A percentile compares a stretch with the other conserved stretches of the same genome.
Conservation (phyloP, 2,797 vertebrate genomes). For the Lutjanus argentimaculatus region DNA sequence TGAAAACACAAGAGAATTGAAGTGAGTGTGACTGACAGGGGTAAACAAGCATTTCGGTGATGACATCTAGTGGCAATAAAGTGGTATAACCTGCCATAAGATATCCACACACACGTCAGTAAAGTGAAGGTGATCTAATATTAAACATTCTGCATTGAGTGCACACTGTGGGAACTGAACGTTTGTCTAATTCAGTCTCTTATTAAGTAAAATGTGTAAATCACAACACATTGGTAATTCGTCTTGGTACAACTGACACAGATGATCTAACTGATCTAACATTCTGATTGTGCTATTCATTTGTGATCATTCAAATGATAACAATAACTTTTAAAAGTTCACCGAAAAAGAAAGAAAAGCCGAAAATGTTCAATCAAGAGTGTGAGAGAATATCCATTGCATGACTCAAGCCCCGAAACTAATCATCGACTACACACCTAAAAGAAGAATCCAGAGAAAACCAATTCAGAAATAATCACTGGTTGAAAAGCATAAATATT, state of each 20-base stretch:
- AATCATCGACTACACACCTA: constrained; percentile 84
- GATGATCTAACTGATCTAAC: constrained; percentile 62
- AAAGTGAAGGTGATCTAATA: constrained; percentile 48
- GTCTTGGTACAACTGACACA: constrained; percentile 60
- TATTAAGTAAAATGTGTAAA: constrained; percentile 34
- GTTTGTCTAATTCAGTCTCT: constrained; percentile 47
- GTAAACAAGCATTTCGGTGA: constrained; percentile 35
- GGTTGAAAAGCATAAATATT: constrained; percentile 85
- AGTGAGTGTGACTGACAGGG: constrained; percentile 30
- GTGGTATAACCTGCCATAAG: constrained; percentile 23
- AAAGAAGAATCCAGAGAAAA: constrained; percentile 82
- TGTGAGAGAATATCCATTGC: constrained; percentile 77
- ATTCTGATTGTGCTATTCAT: constrained; percentile 86
- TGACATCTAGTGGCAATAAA: constrained; percentile 59
- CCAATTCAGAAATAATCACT: constrained; percentile 80
- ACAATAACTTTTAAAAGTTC: constrained; percentile 60
- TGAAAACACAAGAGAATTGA: constrained; percentile 22
- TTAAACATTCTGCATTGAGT: constrained; percentile 52
- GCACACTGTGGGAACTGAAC: constrained; percentile 45
- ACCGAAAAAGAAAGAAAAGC: constrained; percentile 68
- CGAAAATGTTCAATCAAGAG: constrained; percentile 66
- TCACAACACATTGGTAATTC: constrained; percentile 56
- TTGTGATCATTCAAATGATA: constrained; percentile 73
- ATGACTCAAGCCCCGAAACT: constrained; percentile 82
- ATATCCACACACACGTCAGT: constrained; percentile 44